These are phyloP conservation scores for Sycophila texana DNA, from an alignment of 2,888 invertebrate species.

Conservation along the genomic window DNA sequence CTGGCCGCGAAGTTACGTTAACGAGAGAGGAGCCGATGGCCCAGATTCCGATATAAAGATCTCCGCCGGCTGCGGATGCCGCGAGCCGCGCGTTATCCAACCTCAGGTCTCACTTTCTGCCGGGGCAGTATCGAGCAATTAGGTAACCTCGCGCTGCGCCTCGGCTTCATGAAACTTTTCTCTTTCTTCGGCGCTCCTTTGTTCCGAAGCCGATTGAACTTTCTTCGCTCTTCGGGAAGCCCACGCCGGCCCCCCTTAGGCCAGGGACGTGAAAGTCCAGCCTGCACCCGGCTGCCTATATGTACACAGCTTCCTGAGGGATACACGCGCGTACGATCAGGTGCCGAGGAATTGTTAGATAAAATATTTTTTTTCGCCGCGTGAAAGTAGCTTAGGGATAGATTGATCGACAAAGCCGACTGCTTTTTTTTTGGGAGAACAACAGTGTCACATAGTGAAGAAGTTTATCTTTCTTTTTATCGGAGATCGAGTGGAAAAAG, in stretches of 20 bases:
- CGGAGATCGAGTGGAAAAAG: too few relatives aligned
- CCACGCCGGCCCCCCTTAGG: too few relatives aligned
- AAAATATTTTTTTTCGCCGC: too few relatives aligned
- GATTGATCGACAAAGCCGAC: too few relatives aligned
- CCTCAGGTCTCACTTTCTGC: constrained; percentile 50
- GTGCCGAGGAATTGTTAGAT: too few relatives aligned
- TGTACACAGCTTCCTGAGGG: not conserved
- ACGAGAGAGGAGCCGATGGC: constrained; percentile 35
- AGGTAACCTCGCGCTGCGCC: constrained; percentile 32
- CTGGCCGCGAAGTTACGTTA: constrained; percentile 29
- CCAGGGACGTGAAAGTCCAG: not conserved
- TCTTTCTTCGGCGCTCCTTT: constrained; percentile 39
- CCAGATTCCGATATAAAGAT: constrained; percentile 48
- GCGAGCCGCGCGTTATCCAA: constrained; percentile 40
- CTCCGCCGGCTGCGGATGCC: not conserved
- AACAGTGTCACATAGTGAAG: too few relatives aligned
- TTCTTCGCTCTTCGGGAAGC: constrained; percentile 3
- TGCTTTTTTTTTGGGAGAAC: too few relatives aligned
- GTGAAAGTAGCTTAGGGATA: too few relatives aligned
- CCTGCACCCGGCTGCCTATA: not conserved
- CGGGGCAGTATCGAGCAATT: constrained; percentile 48
- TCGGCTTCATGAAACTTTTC: constrained; percentile 23
- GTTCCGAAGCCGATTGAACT: constrained; percentile 7
- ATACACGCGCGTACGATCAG: too few relatives aligned
- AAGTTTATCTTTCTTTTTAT: too few relatives aligned